phyloP scores from a whole-genome alignment of 2,797 vertebrate genomes.

The Tarsius wallacei region DNA sequence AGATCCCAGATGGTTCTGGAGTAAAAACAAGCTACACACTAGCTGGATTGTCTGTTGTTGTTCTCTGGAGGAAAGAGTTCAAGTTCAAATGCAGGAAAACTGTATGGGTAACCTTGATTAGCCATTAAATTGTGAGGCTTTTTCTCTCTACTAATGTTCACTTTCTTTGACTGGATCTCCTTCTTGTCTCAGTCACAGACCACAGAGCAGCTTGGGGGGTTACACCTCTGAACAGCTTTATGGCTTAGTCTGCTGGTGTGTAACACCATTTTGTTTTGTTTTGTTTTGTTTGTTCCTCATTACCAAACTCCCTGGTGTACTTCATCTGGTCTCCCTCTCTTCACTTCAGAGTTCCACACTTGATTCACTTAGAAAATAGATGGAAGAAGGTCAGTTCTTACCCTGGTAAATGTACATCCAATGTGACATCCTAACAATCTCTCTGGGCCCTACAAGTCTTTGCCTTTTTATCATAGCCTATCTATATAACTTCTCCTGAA shows the following conservation, averaged over 20 bases:
- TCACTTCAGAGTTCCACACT: background rate
- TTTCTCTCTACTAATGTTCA: background rate
- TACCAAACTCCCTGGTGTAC: background rate
- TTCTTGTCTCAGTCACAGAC: background rate
- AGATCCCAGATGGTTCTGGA: no score
- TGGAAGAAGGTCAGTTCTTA: background rate
- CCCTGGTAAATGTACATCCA: background rate
- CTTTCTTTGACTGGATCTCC: no score
- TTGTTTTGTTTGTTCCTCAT: background rate
- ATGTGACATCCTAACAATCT: background rate
- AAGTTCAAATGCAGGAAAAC: background rate
- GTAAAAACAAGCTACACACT: no score
- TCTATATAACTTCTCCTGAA: background rate
- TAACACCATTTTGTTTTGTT: no score
- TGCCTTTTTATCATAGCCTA: background rate
- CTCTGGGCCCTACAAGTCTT: background rate
- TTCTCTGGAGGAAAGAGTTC: background rate
- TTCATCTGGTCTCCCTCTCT: no score
- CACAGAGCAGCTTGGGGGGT: background rate
- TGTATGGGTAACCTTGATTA: accelerated
- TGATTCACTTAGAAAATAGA: background rate
- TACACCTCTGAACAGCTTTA: no score
- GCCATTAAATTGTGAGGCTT: accelerated
- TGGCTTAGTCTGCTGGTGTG: no score
- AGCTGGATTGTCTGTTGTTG: background rate